Conservation (phyloP, 92 coral and sea anemone species). For the Bergia puertoricense region DNA sequence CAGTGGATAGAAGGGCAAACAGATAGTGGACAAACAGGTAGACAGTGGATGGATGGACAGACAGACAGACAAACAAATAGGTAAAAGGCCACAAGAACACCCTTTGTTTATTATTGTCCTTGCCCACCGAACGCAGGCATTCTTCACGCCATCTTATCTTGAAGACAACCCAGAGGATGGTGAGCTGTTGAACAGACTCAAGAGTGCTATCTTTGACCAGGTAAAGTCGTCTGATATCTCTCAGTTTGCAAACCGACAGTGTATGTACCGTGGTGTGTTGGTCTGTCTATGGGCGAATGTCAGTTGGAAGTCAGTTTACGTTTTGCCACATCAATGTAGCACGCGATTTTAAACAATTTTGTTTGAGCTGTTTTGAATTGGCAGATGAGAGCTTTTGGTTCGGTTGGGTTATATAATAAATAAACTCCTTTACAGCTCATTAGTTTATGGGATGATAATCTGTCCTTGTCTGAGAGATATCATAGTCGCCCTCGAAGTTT, state of each 20-base stretch:
- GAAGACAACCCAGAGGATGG: constrained; percentile 76
- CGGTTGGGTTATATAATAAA: too few species aligned
- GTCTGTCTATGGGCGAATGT: too few species aligned
- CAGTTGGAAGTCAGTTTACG: too few species aligned
- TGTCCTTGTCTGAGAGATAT: too few species aligned
- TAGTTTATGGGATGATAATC: too few species aligned
- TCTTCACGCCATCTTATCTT: constrained; percentile 76
- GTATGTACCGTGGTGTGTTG: background rate
- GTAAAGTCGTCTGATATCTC: constrained; percentile 40
- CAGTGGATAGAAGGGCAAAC: too few species aligned
- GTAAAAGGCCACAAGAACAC: background rate
- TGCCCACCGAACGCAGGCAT: constrained; percentile 56
- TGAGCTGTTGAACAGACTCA: constrained; percentile 63
- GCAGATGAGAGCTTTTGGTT: too few species aligned
- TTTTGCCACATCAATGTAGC: too few species aligned
- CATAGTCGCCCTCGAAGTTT: too few species aligned
- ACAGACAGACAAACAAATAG: background rate
- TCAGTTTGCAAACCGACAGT: background rate
- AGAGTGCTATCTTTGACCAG: constrained; percentile 76
- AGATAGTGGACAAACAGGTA: background rate
- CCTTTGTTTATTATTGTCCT: background rate
- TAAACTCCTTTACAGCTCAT: too few species aligned
- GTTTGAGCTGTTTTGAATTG: too few species aligned
- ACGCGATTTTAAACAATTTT: too few species aligned
- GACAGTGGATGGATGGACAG: background rate